Conservation (phyloP, 2,888 invertebrate genomes). For the Magallana nippona region DNA sequence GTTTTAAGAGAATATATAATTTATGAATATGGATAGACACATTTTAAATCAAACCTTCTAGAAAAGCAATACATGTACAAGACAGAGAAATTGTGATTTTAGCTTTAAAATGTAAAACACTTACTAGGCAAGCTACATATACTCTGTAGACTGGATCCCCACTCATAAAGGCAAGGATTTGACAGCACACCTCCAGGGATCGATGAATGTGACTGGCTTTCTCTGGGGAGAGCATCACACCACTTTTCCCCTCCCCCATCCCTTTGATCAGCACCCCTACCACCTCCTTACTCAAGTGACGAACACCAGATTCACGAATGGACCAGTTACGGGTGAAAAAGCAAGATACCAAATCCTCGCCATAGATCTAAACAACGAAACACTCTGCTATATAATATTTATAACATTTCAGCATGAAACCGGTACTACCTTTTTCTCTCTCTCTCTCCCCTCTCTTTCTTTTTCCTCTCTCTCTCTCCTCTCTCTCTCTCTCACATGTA, state of each 20-base stretch:
- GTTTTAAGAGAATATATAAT: no score
- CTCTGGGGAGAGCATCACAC: conserved; percentile 63
- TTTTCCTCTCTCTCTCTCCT: background rate
- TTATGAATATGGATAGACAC: no score
- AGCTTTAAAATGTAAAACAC: conserved; percentile 46
- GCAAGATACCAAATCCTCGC: conserved; percentile 79
- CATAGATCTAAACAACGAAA: conserved; percentile 74
- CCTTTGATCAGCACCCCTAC: conserved; percentile 70
- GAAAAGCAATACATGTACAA: no score
- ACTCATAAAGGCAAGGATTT: conserved; percentile 78
- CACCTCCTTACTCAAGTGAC: conserved; percentile 75
- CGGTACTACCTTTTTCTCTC: no score
- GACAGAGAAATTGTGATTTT: no score
- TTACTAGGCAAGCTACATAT: conserved; percentile 80
- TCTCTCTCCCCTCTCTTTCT: no score
- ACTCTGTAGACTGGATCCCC: conserved; percentile 81
- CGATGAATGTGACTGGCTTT: conserved; percentile 68
- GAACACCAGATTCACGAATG: conserved; percentile 77
- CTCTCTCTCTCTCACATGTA: background rate
- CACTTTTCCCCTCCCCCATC: conserved; percentile 71
- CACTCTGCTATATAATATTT: background rate
- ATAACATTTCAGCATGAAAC: background rate
- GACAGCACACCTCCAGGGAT: conserved; percentile 77
- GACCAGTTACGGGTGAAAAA: conserved; percentile 80
- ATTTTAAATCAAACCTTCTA: no score